Conservation (phyloP, 2,888 invertebrate species). For the Chrysolina americana region DNA sequence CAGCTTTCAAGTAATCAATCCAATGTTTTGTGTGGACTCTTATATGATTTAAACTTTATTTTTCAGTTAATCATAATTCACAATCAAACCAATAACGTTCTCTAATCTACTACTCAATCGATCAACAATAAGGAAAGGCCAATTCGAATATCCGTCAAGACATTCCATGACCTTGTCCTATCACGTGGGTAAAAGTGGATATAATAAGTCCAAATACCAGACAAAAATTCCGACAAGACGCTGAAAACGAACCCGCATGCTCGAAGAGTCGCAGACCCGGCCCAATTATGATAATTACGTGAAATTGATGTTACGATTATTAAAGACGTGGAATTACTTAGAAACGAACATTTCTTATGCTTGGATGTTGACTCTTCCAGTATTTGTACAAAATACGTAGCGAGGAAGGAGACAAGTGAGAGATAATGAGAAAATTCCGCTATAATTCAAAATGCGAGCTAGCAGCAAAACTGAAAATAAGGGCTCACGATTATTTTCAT, state of each 20-base stretch:
- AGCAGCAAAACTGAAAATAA: background rate
- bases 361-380: background rate
- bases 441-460: background rate
- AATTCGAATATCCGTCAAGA: background rate
- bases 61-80: too few relatives aligned
- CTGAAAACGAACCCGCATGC: conserved; percentile 6
- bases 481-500: too few relatives aligned
- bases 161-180: conserved; percentile 1
- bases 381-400: background rate
- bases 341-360: background rate
- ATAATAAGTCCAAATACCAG: background rate
- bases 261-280: background rate
- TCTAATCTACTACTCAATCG: background rate
- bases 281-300: conserved; percentile 5
- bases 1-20: too few relatives aligned
- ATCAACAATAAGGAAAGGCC: background rate
- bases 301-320: conserved; percentile 4
- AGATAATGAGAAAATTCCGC: conserved; percentile 6
- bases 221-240: background rate
- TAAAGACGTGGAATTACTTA: conserved; percentile 3
- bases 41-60: too few relatives aligned
- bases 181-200: background rate
- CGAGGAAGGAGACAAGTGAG: background rate
- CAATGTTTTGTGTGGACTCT: too few relatives aligned
- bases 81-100: background rate